Percentiles rank a stretch among this genome's conserved stretches.
phyloP scores from a whole-genome alignment of 2,797 vertebrate species.

The Phaenicophaeus curvirostris region DNA sequence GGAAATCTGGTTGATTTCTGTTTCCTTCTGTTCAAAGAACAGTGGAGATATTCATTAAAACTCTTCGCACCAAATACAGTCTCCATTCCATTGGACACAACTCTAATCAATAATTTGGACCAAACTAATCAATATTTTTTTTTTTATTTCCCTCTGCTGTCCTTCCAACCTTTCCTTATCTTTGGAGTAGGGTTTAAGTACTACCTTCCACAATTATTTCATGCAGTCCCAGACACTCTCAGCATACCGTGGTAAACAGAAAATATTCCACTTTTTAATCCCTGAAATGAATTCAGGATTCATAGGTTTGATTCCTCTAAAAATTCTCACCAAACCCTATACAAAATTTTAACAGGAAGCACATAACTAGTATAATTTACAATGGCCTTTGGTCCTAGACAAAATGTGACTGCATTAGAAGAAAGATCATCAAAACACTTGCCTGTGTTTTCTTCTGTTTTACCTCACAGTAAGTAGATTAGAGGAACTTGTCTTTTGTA shows the following conservation, averaged over 20 bases:
- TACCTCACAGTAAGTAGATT: background rate
- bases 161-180: background rate
- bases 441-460: background rate
- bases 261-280: background rate
- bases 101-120: background rate
- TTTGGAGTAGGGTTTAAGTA: background rate
- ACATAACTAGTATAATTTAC: background rate
- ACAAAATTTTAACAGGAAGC: background rate
- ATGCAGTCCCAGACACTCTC: background rate
- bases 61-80: background rate
- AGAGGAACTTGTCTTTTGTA: background rate
- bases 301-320: background rate
- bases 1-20: background rate
- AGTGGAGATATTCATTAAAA: background rate
- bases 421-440: background rate
- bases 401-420: background rate
- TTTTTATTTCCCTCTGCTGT: background rate
- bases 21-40: background rate
- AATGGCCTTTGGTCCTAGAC: background rate
- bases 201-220: background rate
- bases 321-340: background rate
- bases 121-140: background rate
- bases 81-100: background rate
- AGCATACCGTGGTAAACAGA: background rate
- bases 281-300: background rate